These are phyloP conservation scores for Aphaenogaster rudis DNA, from an alignment of 1,140 invertebrate species.

Conservation along the genomic window DNA sequence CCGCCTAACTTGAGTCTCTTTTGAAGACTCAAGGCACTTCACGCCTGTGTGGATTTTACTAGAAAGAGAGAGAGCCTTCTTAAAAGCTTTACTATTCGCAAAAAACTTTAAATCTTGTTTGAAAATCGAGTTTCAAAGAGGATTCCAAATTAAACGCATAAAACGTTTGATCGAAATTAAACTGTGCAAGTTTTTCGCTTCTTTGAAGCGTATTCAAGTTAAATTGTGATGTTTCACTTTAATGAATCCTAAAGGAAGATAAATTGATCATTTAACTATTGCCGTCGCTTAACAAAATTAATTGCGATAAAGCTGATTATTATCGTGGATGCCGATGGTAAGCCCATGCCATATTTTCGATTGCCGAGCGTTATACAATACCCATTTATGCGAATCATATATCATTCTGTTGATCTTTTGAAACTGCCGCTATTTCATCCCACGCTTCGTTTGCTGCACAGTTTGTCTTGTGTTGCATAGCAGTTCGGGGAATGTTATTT, in stretches of 20 bases:
- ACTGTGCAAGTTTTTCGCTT: conserved; percentile 16
- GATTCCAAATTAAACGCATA: conserved; percentile 28
- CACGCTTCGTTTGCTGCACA: conserved; percentile 6
- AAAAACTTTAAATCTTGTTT: conserved; percentile 26
- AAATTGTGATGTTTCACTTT: conserved; percentile 39
- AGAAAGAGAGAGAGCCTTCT: neutral
- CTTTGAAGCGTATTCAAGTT: conserved; percentile 12
- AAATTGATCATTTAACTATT: conserved; percentile 31
- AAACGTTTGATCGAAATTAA: conserved; percentile 34
- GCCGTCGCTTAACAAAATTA: conserved; percentile 37
- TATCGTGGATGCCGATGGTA: conserved; percentile 17
- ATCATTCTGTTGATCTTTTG: conserved; percentile 57
- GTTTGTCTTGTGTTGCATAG: conserved; percentile 45
- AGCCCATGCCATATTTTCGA: neutral
- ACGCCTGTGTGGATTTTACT: neutral
- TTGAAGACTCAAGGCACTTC: conserved; percentile 21
- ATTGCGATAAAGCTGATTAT: conserved; percentile 27
- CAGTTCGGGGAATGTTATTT: conserved; percentile 66
- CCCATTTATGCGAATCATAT: conserved; percentile 56
- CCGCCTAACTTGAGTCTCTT: neutral
- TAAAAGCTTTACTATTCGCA: conserved; percentile 19
- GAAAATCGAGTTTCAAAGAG: conserved; percentile 21
- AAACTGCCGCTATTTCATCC: conserved; percentile 46
- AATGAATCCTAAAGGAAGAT: conserved; percentile 24
- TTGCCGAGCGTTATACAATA: conserved; percentile 27